Percentiles rank a stretch among this genome's conserved stretches.
phyloP scores from a whole-genome alignment of 2,113 vertebrate species.

The Ploceus nigricollis region DNA sequence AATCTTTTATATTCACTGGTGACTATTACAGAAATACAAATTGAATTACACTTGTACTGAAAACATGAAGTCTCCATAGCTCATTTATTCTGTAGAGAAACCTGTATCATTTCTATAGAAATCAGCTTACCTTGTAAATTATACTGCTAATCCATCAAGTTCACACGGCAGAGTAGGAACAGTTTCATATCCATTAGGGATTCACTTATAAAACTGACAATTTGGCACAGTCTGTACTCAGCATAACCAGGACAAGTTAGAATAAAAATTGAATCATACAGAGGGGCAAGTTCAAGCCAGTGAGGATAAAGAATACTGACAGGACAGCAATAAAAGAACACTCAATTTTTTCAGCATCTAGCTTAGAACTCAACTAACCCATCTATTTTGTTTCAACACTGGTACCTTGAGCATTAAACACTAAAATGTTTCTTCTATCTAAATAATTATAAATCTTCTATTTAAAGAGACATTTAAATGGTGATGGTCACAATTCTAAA shows the following conservation, averaged over 20 bases:
- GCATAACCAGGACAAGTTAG: neutral
- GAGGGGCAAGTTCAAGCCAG: neutral
- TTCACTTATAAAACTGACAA: slow-evolving; percentile 23
- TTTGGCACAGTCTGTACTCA: slow-evolving; percentile 28
- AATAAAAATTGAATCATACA: neutral
- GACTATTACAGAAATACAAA: neutral
- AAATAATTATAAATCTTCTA: neutral
- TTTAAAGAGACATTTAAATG: neutral
- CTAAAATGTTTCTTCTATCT: neutral
- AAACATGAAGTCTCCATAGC: slow-evolving; percentile 10
- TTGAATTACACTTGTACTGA: neutral
- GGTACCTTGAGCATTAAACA: neutral
- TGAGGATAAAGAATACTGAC: neutral
- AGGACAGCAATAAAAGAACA: neutral
- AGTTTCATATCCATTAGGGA: neutral
- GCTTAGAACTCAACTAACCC: neutral
- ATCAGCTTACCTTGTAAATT: slow-evolving; percentile 15
- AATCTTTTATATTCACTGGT: neutral
- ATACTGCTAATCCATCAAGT: slow-evolving; percentile 42
- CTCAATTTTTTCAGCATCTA: neutral
- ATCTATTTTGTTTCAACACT: neutral
- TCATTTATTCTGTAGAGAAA: slow-evolving; percentile 10
- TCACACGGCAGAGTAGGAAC: neutral
- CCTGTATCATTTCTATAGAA: neutral
- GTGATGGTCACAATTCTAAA: neutral